These are phyloP conservation scores for Boloria selene DNA, from an alignment of 2,888 invertebrate genomes.

Conservation along the genomic window DNA sequence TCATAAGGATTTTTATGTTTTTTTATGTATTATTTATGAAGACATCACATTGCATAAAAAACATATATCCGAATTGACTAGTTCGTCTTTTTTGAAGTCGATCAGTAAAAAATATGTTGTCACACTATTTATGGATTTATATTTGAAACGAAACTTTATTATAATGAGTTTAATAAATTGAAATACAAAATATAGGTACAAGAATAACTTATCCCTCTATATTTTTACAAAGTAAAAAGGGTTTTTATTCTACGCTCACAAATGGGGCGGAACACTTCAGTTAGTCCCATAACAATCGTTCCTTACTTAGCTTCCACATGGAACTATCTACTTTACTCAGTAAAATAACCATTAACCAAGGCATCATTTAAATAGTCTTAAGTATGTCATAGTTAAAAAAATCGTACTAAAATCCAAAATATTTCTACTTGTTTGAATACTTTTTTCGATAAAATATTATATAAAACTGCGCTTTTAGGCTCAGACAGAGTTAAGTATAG, in stretches of 20 bases:
- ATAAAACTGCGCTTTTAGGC: slow-evolving; percentile 2
- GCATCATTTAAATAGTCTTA: neutral
- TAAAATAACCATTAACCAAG: slow-evolving; percentile 1
- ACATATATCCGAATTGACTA: too few relatives aligned
- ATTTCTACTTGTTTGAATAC: neutral
- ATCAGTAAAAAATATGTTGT: too few relatives aligned
- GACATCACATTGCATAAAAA: too few relatives aligned
- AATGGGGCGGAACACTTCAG: slow-evolving; percentile 3
- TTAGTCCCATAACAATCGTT: slow-evolving; percentile 4
- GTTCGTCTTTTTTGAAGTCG: too few relatives aligned
- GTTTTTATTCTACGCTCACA: slow-evolving; percentile 3
- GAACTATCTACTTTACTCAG: slow-evolving; percentile 4
- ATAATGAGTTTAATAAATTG: too few relatives aligned
- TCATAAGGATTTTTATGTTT: too few relatives aligned
- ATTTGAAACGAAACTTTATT: too few relatives aligned
- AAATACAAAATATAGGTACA: too few relatives aligned
- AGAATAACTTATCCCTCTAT: neutral
- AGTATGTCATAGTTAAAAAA: neutral
- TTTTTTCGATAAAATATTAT: neutral
- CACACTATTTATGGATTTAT: too few relatives aligned
- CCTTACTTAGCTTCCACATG: slow-evolving; percentile 10
- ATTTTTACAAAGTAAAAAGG: neutral
- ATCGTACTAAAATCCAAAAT: neutral
- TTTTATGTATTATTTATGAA: too few relatives aligned
- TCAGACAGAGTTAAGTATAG: slow-evolving; percentile 29